Evolutionary conservation across 1,140 invertebrate genomes (phyloP).

Genomic region (Copidosoma floridanum): DNA sequence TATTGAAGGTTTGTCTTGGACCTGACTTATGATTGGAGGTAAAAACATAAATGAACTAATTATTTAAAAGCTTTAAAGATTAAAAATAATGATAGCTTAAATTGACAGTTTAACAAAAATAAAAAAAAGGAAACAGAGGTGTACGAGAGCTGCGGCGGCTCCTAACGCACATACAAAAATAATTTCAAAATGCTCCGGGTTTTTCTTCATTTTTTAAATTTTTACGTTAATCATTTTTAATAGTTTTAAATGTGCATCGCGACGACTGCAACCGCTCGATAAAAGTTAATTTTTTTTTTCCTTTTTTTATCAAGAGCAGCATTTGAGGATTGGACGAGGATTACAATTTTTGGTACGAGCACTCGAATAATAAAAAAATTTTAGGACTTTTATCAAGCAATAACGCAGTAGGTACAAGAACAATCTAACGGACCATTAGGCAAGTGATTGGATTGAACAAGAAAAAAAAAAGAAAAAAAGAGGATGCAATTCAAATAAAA

Average conservation of each 20-base stretch:
- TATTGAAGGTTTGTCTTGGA: too few relatives aligned
- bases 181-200: slow-evolving; percentile 4
- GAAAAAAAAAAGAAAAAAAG: neutral
- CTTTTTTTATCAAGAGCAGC: neutral
- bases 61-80: neutral
- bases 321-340: neutral
- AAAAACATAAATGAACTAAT: too few relatives aligned
- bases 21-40: too few relatives aligned
- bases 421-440: too few relatives aligned
- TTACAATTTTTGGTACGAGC: neutral
- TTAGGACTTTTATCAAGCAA: slow-evolving; percentile 24
- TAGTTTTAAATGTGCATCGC: neutral
- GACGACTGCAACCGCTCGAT: slow-evolving; percentile 26
- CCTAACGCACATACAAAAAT: slow-evolving; percentile 37
- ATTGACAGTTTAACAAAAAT: too few relatives aligned
- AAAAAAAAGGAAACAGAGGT: too few relatives aligned
- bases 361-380: neutral
- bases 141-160: slow-evolving; percentile 59
- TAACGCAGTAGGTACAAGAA: slow-evolving; percentile 1
- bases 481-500: slow-evolving; percentile 8
- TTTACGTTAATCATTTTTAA: neutral
- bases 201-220: neutral
- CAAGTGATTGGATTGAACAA: neutral
- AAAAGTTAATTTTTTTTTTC: slow-evolving; percentile 17
- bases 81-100: too few relatives aligned